Evolutionary conservation across 2,113 vertebrate species (phyloP), one percentile per base, ranked within the genome.

Genomic region (Meles meles): DNA sequence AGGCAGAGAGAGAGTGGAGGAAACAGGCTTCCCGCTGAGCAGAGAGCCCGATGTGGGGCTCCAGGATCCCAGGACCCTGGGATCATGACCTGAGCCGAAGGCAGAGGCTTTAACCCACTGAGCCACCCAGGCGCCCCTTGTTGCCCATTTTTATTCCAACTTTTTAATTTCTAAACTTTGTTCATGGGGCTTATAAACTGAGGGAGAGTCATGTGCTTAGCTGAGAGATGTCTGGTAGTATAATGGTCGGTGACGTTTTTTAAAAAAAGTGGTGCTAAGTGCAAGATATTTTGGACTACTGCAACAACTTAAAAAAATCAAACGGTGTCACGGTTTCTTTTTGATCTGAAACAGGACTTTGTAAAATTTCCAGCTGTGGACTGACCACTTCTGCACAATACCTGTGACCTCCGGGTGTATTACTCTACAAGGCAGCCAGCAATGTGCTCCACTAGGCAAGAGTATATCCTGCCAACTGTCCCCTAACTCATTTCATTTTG

Each of bases 151-250:
- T 83, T 72, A 79, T 84, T 67, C 15, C 29, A 90, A 88, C 17
- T 90, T 88, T 94, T 44, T 74, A 42, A 88, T 80, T 89, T 95
- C 31, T 71, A 77, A 95, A 69, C 27, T 93, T 93, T 25, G 17
- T 88, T 95, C n/a, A n/a, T 65, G 27, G 61, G n/a, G 11, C 23
- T 95, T 87, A 83, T 61, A 85, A 88, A 67, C 13, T 49, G 37
- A 65, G 83, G 59, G 42, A 84, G 8, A 37, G 4, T n/a, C 13
- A 67, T 25, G 23, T 79, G 3, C 55, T 88, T 49, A 83, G 67
- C 21, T 52, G 39, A 87, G 34, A 77, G 71, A 34, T 17, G 21
- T 74, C 71, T 85, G 74, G 15, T 71, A 27, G 21, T 89, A 39
- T 37, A 39, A 61, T 52, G 88, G 10, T 42, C 47, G 63, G 25